Percentiles rank a stretch among this genome's conserved stretches.
Conservation (phyloP, 2,888 invertebrate genomes). For the Gisinianus flammeolus region DNA sequence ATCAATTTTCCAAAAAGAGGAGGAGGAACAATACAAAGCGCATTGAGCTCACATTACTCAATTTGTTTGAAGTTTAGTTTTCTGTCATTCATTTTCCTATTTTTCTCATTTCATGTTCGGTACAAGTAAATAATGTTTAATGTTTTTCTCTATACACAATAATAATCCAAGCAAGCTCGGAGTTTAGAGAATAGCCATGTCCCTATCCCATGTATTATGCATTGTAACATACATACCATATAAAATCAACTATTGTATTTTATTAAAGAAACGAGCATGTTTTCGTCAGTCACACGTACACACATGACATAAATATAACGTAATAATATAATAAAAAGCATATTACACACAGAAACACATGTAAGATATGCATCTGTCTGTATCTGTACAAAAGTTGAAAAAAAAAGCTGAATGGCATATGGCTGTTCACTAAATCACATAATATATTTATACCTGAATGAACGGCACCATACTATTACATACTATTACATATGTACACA, state of each 20-base stretch:
- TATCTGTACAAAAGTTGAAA: too few species aligned
- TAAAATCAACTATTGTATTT: background rate
- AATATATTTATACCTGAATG: background rate
- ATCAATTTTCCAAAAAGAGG: background rate
- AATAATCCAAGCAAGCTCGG: too few species aligned
- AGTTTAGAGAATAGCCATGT: too few species aligned
- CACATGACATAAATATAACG: background rate
- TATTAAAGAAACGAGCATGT: background rate
- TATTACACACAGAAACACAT: background rate
- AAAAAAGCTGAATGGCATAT: background rate
- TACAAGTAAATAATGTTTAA: background rate
- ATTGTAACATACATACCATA: too few species aligned
- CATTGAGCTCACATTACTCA: constrained; percentile 4
- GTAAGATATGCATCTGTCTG: background rate
- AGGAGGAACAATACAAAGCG: too few species aligned
- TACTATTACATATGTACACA: background rate
- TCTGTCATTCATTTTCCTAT: background rate
- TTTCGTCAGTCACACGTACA: background rate
- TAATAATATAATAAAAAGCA: background rate
- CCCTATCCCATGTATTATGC: too few species aligned
- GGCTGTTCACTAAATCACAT: background rate
- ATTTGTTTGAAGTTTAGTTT: background rate
- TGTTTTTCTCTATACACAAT: too few species aligned
- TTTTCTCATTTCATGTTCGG: background rate
- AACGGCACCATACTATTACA: background rate